These are phyloP conservation scores for Sminthopsis crassicaudata DNA, from an alignment of 2,113 vertebrate genomes.

Conservation along the genomic window DNA sequence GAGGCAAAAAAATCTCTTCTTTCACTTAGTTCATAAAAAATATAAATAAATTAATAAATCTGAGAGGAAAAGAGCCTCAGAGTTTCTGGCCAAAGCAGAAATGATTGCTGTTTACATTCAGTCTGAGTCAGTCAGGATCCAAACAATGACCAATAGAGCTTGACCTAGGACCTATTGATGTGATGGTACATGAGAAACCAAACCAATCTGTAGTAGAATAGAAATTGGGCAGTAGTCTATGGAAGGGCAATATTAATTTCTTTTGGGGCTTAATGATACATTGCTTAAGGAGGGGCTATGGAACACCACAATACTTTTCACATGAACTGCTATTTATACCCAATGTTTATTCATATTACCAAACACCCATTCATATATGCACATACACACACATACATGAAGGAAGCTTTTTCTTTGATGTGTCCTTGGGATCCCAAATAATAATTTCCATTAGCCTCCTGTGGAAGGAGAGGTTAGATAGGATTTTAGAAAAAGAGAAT, in stretches of 20 bases:
- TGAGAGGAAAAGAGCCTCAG: too few species aligned
- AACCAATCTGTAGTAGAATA: slow-evolving; percentile 4
- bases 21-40: too few species aligned
- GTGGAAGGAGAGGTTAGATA: not conserved
- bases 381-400: too few species aligned
- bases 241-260: slow-evolving; percentile 3
- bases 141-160: too few species aligned
- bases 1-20: too few species aligned
- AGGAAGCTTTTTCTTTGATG: too few species aligned
- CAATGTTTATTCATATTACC: not conserved
- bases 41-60: too few species aligned
- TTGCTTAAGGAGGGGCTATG: not conserved
- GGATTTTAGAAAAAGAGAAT: not conserved
- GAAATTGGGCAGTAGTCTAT: slow-evolving; percentile 20
- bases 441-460: not conserved
- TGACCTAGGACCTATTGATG: too few species aligned
- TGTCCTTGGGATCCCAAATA: not conserved
- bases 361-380: not conserved
- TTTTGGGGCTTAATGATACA: not conserved
- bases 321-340: not conserved
- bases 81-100: too few species aligned
- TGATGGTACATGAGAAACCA: too few species aligned
- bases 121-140: too few species aligned
- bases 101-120: too few species aligned
- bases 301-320: not conserved